These are phyloP conservation scores for Acanthopleura granulata DNA, from an alignment of 2,888 invertebrate genomes.

Conservation along the genomic window DNA sequence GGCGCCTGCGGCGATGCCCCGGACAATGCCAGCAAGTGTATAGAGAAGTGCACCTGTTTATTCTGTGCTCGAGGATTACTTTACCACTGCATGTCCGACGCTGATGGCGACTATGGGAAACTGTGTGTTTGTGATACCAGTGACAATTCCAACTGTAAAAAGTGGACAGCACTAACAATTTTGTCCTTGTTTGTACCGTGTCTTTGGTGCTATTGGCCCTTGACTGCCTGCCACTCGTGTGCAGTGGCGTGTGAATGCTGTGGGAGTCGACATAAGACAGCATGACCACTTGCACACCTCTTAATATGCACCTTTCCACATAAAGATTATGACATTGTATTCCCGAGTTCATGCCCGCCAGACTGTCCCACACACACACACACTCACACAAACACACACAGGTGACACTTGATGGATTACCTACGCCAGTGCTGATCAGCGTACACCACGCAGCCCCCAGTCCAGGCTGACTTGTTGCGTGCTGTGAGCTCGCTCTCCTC, in stretches of 20 bases:
- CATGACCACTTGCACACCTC: conserved; percentile 28
- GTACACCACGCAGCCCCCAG: too few relatives aligned
- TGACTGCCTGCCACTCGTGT: conserved; percentile 86
- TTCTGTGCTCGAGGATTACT: conserved; percentile 90
- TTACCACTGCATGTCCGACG: conserved; percentile 93
- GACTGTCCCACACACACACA: neutral
- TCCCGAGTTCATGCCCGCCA: conserved; percentile 16
- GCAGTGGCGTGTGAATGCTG: conserved; percentile 85
- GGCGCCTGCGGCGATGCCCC: conserved; percentile 84
- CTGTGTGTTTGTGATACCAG: conserved; percentile 83
- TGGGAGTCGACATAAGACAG: conserved; percentile 81
- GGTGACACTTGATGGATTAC: neutral
- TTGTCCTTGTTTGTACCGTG: conserved; percentile 92
- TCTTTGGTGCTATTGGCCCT: conserved; percentile 92
- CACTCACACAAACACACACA: neutral
- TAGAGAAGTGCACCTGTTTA: conserved; percentile 87
- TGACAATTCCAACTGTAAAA: conserved; percentile 72
- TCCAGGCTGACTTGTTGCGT: too few relatives aligned
- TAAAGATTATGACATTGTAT: conserved; percentile 10
- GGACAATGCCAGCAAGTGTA: conserved; percentile 83
- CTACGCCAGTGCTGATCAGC: too few relatives aligned
- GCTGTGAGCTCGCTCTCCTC: too few relatives aligned
- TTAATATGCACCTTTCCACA: conserved; percentile 19
- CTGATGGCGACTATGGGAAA: conserved; percentile 82
- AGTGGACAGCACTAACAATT: conserved; percentile 89